Percentiles rank a stretch among this genome's conserved stretches.
These are phyloP conservation scores for Tiliacea citrago DNA, from an alignment of 2,888 invertebrate species.

Conservation along the genomic window DNA sequence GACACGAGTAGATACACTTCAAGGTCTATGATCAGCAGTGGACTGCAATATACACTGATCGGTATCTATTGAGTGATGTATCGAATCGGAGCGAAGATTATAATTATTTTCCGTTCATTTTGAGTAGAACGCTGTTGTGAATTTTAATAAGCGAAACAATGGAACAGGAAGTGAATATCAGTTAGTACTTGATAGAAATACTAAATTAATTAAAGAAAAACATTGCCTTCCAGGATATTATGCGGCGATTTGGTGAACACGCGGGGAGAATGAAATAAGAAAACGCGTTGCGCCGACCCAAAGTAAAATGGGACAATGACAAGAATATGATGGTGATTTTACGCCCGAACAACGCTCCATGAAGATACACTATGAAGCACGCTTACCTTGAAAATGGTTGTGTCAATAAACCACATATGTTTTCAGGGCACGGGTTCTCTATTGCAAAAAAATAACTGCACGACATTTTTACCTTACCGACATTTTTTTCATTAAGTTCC, in stretches of 20 bases:
- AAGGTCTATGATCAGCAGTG: too few relatives aligned
- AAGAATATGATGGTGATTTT: neutral
- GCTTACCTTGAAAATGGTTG: too few relatives aligned
- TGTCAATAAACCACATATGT: neutral
- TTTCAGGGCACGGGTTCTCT: neutral
- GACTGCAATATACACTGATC: too few relatives aligned
- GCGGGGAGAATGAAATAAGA: too few relatives aligned
- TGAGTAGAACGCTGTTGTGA: neutral
- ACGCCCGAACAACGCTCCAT: too few relatives aligned
- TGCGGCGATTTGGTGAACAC: too few relatives aligned
- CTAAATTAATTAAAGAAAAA: too few relatives aligned
- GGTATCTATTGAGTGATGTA: too few relatives aligned
- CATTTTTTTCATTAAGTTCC: neutral
- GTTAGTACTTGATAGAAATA: too few relatives aligned
- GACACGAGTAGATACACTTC: too few relatives aligned
- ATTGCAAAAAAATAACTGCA: neutral
- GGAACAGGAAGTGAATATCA: neutral
- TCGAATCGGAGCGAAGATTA: neutral
- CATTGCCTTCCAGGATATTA: too few relatives aligned
- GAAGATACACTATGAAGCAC: rapidly evolving
- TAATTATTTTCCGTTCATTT: neutral
- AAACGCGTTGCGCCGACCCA: too few relatives aligned
- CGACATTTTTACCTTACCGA: neutral
- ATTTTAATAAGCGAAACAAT: neutral
- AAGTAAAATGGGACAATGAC: neutral